Evolutionary conservation across 2,888 invertebrate species (phyloP).

Genomic region (Diabrotica balteata): DNA sequence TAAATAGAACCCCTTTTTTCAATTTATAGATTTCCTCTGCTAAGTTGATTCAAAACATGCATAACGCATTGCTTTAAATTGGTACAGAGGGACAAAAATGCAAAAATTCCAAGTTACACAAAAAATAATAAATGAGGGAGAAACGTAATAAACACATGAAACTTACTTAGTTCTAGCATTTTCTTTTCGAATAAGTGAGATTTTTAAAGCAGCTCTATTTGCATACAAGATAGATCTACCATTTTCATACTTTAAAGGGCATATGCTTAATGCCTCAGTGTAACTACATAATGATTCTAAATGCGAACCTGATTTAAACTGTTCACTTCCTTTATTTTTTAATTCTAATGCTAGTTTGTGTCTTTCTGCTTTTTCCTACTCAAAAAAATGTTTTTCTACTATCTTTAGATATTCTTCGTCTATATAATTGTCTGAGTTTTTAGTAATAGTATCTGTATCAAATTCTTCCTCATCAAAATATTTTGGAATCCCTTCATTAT

Average conservation of each 20-base stretch:
- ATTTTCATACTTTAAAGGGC: slow-evolving; percentile 74
- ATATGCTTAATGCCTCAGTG: slow-evolving; percentile 76
- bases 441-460: too few species aligned
- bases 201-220: slow-evolving; percentile 86
- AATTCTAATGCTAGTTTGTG: slow-evolving; percentile 69
- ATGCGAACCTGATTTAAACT: slow-evolving; percentile 74
- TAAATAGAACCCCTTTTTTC: too few species aligned
- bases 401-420: slow-evolving; percentile 68
- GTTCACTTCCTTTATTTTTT: slow-evolving; percentile 79
- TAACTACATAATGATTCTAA: slow-evolving; percentile 76
- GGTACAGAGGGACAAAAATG: too few species aligned
- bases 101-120: too few species aligned
- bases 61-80: too few species aligned
- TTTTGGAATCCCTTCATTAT: slow-evolving; percentile 38
- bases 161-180: slow-evolving; percentile 63
- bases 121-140: too few species aligned
- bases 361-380: slow-evolving; percentile 69
- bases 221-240: slow-evolving; percentile 84
- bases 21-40: too few species aligned
- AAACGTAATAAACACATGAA: too few species aligned
- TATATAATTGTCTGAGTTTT: slow-evolving; percentile 61
- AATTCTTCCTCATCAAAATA: slow-evolving; percentile 44
- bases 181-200: slow-evolving; percentile 72
- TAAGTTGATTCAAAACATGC: too few species aligned
- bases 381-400: slow-evolving; percentile 69